phyloP scores from a whole-genome alignment of 1,140 invertebrate genomes.

The Spodoptera frugiperda region DNA sequence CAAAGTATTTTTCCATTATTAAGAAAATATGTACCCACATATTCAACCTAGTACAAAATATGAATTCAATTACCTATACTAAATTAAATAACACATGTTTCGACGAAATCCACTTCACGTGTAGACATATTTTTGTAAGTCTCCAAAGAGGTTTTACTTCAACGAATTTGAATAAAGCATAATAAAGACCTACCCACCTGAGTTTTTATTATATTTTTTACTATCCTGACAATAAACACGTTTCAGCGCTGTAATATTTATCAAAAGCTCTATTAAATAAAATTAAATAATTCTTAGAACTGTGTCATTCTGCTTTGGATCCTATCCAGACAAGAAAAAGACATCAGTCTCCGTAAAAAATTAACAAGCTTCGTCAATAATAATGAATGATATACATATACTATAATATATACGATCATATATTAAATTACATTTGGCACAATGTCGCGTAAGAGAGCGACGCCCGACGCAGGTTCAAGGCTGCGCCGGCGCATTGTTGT shows the following conservation, averaged over 20 bases:
- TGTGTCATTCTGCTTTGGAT: constrained; percentile 13
- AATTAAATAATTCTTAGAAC: not conserved
- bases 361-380: not conserved
- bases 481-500: constrained; percentile 49
- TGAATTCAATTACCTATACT: too few species aligned
- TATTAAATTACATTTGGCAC: constrained; percentile 55
- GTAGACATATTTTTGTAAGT: too few species aligned
- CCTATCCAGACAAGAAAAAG: constrained; percentile 26
- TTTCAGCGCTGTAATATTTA: constrained; percentile 7
- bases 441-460: constrained; percentile 47
- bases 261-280: not conserved
- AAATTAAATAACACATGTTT: too few species aligned
- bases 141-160: too few species aligned
- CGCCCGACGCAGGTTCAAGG: constrained; percentile 57
- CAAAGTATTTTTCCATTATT: not conserved
- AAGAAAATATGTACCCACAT: too few species aligned
- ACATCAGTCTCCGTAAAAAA: constrained; percentile 13
- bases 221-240: not conserved
- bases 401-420: constrained; percentile 32
- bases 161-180: too few species aligned
- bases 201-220: not conserved
- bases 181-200: too few species aligned
- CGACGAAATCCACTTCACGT: too few species aligned
- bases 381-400: not conserved
- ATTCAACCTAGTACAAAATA: too few species aligned